Evolutionary conservation across 2,113 vertebrate genomes (phyloP).

Genomic region (Oreocharis arfaki): DNA sequence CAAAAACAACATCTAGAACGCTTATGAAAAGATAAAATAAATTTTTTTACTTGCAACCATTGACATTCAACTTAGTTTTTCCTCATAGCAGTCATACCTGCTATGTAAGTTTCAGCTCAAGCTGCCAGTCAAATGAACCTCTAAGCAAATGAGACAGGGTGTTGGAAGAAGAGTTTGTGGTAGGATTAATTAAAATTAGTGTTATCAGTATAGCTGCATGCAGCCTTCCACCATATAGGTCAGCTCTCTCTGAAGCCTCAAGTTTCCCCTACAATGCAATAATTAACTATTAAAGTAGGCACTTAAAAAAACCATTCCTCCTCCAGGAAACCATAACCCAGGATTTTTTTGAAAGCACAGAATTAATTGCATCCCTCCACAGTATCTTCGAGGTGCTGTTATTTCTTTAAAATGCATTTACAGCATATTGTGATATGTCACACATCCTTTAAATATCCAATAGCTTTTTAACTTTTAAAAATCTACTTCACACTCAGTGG

Average conservation of each 20-base stretch:
- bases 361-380: constrained; percentile 28
- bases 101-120: neutral
- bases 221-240: neutral
- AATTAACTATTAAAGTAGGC: constrained; percentile 11
- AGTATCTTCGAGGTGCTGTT: constrained; percentile 10
- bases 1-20: neutral
- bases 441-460: constrained; percentile 56
- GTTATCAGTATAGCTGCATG: neutral
- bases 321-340: neutral
- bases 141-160: neutral
- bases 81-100: neutral
- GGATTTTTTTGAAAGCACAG: neutral
- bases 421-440: constrained; percentile 46
- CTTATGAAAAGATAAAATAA: neutral
- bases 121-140: neutral
- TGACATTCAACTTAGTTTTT: neutral
- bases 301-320: neutral
- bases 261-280: neutral
- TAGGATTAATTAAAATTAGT: constrained; percentile 41
- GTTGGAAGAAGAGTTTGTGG: neutral
- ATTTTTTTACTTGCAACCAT: neutral
- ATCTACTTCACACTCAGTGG: constrained; percentile 52
- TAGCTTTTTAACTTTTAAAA: constrained; percentile 49
- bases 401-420: constrained; percentile 45
- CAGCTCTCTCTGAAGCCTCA: neutral